These are phyloP conservation scores for Epinephelus lanceolatus DNA, from an alignment of 2,113 vertebrate genomes.

Conservation along the genomic window DNA sequence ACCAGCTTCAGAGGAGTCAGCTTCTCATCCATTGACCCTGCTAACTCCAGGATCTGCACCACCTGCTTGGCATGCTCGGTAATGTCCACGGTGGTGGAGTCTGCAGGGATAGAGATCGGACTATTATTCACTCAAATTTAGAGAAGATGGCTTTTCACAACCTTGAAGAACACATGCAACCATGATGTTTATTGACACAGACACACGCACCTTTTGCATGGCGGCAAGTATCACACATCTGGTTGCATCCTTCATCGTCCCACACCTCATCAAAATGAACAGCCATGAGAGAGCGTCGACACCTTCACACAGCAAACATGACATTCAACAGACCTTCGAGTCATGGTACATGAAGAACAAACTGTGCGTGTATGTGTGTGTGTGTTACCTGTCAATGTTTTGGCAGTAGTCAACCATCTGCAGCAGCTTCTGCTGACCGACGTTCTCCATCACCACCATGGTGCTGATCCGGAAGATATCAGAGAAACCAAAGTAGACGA, in stretches of 20 bases:
- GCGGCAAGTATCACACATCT: constrained; percentile 94
- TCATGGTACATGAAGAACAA: neutral
- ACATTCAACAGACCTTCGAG: neutral
- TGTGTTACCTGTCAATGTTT: constrained; percentile 85
- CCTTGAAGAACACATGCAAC: neutral
- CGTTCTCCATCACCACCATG: constrained; percentile 99
- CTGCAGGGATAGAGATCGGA: constrained; percentile 67
- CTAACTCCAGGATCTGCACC: constrained; percentile 89
- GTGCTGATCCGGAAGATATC: constrained; percentile 96
- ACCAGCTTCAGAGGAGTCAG: constrained; percentile 95
- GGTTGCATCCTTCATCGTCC: constrained; percentile 91
- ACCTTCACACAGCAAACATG: constrained; percentile 84
- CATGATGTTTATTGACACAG: too few species aligned
- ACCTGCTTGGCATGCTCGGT: constrained; percentile 88
- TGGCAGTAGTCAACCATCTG: constrained; percentile 97
- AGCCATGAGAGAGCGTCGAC: constrained; percentile 93
- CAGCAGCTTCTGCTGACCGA: constrained; percentile 94
- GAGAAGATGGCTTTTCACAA: neutral
- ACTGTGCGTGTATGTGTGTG: neutral
- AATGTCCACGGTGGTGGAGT: constrained; percentile 85
- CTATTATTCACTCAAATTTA: neutral
- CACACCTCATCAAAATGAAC: constrained; percentile 97
- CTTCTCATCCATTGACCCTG: constrained; percentile 88
- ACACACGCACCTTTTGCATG: constrained; percentile 83
- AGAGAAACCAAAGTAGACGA: constrained; percentile 93